Evolutionary conservation across 2,797 vertebrate species (phyloP).

Genomic region (Crypturellus tataupa): DNA sequence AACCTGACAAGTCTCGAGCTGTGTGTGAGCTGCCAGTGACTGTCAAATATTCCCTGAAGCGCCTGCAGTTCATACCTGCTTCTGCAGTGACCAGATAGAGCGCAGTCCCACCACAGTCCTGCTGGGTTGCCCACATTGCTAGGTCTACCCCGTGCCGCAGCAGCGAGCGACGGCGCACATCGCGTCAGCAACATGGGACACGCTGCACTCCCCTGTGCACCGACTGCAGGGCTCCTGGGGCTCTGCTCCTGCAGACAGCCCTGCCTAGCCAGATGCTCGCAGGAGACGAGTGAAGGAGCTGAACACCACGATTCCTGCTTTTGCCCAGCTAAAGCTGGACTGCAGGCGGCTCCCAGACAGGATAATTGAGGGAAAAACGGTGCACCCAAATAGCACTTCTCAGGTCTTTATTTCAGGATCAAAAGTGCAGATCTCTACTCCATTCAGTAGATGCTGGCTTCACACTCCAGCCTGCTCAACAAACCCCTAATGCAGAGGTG

Average conservation of each 20-base stretch:
- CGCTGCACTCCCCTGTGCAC: background rate
- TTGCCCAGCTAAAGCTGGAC: background rate
- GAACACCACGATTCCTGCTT: background rate
- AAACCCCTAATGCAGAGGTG: fast-evolving
- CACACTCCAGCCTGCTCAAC: background rate
- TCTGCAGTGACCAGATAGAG: background rate
- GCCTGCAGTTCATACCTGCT: background rate
- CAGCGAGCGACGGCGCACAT: background rate
- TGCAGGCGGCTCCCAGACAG: background rate
- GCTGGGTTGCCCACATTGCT: background rate
- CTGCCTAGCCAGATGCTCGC: background rate
- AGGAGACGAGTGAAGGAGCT: background rate
- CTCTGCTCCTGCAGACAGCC: background rate
- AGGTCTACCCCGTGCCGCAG: background rate
- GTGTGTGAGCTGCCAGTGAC: background rate
- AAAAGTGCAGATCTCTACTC: background rate
- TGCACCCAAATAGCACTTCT: background rate
- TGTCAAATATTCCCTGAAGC: background rate
- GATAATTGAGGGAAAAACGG: background rate
- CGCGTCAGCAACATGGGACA: background rate
- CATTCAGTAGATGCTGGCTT: background rate
- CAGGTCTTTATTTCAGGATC: background rate
- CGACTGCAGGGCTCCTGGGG: background rate
- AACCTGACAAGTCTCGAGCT: background rate
- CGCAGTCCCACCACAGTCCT: background rate